These are phyloP conservation scores for Eristalinus aeneus DNA, from an alignment of 2,888 invertebrate species.

Conservation along the genomic window DNA sequence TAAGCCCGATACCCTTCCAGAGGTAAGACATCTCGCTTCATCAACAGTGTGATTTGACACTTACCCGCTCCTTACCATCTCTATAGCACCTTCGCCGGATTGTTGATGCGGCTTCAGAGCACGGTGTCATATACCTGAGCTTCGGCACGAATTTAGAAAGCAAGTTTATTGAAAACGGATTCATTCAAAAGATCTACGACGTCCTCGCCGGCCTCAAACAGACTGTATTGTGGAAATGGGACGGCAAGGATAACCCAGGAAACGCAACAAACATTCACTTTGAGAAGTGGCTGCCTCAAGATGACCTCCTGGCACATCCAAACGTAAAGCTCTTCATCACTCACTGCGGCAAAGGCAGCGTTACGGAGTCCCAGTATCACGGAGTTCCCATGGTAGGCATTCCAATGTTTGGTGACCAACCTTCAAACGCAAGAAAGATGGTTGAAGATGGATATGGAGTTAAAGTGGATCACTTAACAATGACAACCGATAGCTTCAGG, in stretches of 20 bases:
- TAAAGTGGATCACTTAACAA: slow-evolving; percentile 44
- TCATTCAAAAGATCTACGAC: slow-evolving; percentile 81
- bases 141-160: slow-evolving; percentile 75
- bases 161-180: slow-evolving; percentile 80
- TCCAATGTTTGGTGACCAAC: slow-evolving; percentile 75
- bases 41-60: too few species aligned
- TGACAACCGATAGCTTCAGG: slow-evolving; percentile 63
- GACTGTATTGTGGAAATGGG: slow-evolving; percentile 85
- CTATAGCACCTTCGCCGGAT: slow-evolving; percentile 73
- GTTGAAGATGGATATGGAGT: slow-evolving; percentile 82
- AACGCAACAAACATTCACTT: slow-evolving; percentile 80
- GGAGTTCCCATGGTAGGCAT: slow-evolving; percentile 82
- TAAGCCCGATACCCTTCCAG: slow-evolving; percentile 71
- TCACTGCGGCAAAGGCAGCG: slow-evolving; percentile 85
- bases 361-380: slow-evolving; percentile 84
- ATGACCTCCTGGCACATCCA: slow-evolving; percentile 84
- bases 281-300: slow-evolving; percentile 86
- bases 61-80: too few species aligned
- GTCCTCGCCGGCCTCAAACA: slow-evolving; percentile 83
- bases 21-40: slow-evolving; percentile 57
- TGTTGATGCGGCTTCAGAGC: slow-evolving; percentile 74
- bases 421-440: slow-evolving; percentile 84
- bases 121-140: slow-evolving; percentile 78
- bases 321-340: slow-evolving; percentile 84
- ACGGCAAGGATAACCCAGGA: slow-evolving; percentile 79